Conservation (phyloP, 2,888 invertebrate species). For the Drosophila atripex region DNA sequence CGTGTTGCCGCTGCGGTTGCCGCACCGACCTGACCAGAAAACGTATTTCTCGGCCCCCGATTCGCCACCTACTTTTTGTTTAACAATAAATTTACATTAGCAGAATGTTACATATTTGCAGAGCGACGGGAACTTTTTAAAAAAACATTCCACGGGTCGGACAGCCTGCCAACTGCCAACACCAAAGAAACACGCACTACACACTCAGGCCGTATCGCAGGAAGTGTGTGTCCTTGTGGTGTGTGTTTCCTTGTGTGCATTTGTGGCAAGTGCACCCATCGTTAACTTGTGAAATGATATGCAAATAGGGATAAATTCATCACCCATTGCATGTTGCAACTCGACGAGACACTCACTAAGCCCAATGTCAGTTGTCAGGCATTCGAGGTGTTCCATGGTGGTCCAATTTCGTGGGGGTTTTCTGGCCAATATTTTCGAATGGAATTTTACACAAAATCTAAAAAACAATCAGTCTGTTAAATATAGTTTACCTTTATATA, state of each 20-base stretch:
- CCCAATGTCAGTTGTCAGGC: conserved; percentile 38
- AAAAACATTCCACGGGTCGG: conserved; percentile 55
- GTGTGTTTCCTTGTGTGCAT: conserved; percentile 28
- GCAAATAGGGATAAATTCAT: conserved; percentile 81
- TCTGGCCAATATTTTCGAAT: too few relatives aligned
- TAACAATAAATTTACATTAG: conserved; percentile 83
- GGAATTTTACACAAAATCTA: too few relatives aligned
- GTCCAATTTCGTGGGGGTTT: too few relatives aligned
- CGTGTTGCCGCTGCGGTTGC: conserved; percentile 35
- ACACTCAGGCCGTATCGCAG: conserved; percentile 8
- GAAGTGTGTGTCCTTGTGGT: conserved; percentile 11
- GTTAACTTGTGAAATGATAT: conserved; percentile 81
- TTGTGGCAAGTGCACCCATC: conserved; percentile 72
- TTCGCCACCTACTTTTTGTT: conserved; percentile 42
- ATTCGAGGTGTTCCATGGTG: too few relatives aligned
- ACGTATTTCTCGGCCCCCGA: conserved; percentile 28
- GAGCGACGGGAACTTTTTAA: conserved; percentile 69
- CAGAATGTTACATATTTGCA: conserved; percentile 80
- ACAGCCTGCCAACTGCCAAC: conserved; percentile 54
- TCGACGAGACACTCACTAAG: conserved; percentile 15
- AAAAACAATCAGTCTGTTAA: too few relatives aligned
- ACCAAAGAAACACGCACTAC: conserved; percentile 35
- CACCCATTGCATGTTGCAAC: conserved; percentile 48
- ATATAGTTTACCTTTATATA: too few relatives aligned
- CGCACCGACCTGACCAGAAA: conserved; percentile 50